These are phyloP conservation scores for Ceratosolen solmsi DNA, from an alignment of 1,140 invertebrate genomes.

Conservation along the genomic window DNA sequence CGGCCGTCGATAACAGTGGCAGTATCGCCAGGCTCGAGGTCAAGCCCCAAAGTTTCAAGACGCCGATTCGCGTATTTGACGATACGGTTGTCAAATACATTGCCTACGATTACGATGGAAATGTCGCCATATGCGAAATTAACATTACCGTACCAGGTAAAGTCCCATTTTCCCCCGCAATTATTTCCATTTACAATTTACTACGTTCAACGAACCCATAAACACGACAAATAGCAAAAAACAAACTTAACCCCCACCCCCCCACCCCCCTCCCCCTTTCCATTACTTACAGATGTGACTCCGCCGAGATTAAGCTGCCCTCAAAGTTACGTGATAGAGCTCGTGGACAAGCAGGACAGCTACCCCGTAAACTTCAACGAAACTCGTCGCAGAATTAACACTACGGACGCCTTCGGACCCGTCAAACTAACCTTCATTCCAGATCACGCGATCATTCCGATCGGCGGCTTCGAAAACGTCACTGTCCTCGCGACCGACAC, in stretches of 20 bases:
- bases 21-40: constrained; percentile 93
- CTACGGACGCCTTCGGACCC: constrained; percentile 91
- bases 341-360: constrained; percentile 91
- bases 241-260: too few relatives aligned
- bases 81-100: constrained; percentile 95
- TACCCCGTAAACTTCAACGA: constrained; percentile 95
- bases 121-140: constrained; percentile 96
- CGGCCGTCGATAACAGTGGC: constrained; percentile 94
- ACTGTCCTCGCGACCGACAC: constrained; percentile 92
- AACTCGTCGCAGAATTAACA: constrained; percentile 87
- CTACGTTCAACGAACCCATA: too few relatives aligned
- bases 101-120: constrained; percentile 97
- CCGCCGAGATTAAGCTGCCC: constrained; percentile 95
- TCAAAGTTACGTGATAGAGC: constrained; percentile 94
- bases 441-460: constrained; percentile 88
- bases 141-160: constrained; percentile 91
- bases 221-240: too few relatives aligned
- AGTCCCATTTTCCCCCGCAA: neutral
- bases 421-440: constrained; percentile 89
- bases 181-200: neutral
- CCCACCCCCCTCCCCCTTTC: neutral
- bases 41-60: constrained; percentile 91
- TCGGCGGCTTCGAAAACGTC: constrained; percentile 95
- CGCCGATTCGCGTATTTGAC: constrained; percentile 90
- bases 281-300: constrained; percentile 81